These are phyloP conservation scores for Smutsia temminckii DNA, from an alignment of 2,797 vertebrate species.

Conservation along the genomic window DNA sequence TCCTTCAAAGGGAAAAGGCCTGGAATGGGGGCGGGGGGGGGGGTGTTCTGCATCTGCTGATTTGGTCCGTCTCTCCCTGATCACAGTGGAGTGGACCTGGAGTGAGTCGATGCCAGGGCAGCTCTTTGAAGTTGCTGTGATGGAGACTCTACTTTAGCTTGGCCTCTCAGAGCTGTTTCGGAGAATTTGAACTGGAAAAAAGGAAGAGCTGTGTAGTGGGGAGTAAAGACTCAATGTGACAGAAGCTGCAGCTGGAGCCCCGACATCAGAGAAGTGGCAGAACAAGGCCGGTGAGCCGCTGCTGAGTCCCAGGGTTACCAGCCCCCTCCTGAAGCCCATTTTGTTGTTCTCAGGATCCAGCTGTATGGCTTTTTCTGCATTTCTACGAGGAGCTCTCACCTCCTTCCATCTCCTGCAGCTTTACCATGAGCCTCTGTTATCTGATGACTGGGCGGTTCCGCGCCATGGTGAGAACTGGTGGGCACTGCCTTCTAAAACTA, in stretches of 20 bases:
- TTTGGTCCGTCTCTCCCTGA: background rate
- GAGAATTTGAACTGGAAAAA: background rate
- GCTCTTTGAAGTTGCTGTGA: background rate
- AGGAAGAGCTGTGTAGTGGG: too few species aligned
- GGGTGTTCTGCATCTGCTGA: background rate
- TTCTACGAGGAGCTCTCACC: background rate
- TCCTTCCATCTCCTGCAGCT: background rate
- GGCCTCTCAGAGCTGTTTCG: background rate
- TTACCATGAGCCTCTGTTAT: background rate
- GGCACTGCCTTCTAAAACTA: background rate
- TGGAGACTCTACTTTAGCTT: background rate
- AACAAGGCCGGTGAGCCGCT: background rate
- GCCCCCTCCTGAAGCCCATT: background rate
- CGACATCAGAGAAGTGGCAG: background rate
- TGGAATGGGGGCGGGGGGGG: too few species aligned
- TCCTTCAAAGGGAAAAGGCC: background rate
- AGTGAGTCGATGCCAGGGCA: background rate
- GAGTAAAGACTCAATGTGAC: background rate
- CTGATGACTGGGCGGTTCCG: background rate
- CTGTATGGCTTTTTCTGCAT: background rate
- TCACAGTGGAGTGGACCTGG: background rate
- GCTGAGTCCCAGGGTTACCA: background rate
- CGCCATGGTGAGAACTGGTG: background rate
- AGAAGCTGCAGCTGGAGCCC: background rate
- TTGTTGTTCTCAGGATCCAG: background rate